Conservation (phyloP, 2,797 vertebrate species). For the Pipistrellus pipistrellus region DNA sequence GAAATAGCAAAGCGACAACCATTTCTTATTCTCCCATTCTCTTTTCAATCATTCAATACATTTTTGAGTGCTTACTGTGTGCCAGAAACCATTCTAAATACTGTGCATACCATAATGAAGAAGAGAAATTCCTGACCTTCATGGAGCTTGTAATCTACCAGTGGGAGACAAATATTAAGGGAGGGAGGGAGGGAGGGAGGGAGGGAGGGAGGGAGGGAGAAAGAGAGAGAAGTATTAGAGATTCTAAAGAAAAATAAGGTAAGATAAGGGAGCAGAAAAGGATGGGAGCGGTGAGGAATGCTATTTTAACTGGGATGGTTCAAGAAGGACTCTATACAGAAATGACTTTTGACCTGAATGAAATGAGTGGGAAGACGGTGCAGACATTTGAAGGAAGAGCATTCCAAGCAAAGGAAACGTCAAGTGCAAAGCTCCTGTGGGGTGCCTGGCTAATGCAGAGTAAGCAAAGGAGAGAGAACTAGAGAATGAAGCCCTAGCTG, state of each 20-base stretch:
- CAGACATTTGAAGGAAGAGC: not conserved
- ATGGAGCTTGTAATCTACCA: not conserved
- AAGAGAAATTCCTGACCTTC: not conserved
- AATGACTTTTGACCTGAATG: constrained; percentile 8
- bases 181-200: too few relatives aligned
- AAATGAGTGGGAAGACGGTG: not conserved
- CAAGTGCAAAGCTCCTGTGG: not conserved
- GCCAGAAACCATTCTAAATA: not conserved
- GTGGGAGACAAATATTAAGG: not conserved
- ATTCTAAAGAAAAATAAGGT: not conserved
- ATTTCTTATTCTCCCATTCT: not conserved
- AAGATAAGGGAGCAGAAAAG: not conserved
- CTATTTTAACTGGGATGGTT: not conserved
- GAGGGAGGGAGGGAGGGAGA: too few relatives aligned
- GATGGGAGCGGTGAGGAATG: not conserved
- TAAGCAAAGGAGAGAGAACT: not conserved
- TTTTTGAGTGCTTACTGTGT: not conserved
- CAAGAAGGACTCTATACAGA: constrained; percentile 1
- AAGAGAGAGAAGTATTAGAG: not conserved
- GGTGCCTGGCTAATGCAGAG: not conserved
- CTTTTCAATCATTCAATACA: not conserved
- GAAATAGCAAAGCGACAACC: not conserved
- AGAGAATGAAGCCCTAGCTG: not conserved
- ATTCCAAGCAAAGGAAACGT: not conserved
- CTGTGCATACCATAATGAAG: not conserved